Evolutionary conservation across 2,888 invertebrate species (phyloP).

Genomic region (Lysandra coridon): DNA sequence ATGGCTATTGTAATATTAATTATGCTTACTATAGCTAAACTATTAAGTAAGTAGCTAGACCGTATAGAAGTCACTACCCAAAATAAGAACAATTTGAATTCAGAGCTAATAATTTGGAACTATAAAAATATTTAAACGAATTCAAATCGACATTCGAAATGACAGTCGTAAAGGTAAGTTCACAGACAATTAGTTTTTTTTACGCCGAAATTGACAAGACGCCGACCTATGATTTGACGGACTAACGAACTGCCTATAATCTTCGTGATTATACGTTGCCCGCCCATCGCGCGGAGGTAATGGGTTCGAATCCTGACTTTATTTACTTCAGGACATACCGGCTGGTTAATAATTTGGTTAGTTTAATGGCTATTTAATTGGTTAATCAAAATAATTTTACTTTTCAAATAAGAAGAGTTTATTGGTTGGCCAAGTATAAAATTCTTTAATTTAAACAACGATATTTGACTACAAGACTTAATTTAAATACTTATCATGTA

Average conservation of each 20-base stretch:
- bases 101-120: background rate
- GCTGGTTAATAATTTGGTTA: background rate
- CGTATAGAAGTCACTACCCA: background rate
- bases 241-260: conserved; percentile 75
- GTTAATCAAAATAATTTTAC: background rate
- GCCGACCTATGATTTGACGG: conserved; percentile 57
- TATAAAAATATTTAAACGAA: conserved; percentile 22
- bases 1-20: no score
- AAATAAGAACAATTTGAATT: background rate
- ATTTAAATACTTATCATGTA: no score
- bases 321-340: conserved; percentile 12
- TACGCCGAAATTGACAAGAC: conserved; percentile 22
- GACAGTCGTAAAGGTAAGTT: conserved; percentile 21
- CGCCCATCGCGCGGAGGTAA: conserved; percentile 21
- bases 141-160: background rate
- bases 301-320: conserved; percentile 11
- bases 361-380: background rate
- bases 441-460: no score
- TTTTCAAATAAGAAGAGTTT: background rate
- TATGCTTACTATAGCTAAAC: no score
- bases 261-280: conserved; percentile 36
- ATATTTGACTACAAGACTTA: no score
- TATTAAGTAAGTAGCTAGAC: background rate
- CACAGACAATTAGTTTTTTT: conserved; percentile 26
- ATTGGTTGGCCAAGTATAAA: background rate